A percentile compares a stretch with the other conserved stretches of the same genome.
Conservation (phyloP, 53 echinoderm and acorn worm species). For the Apostichopus leukothele region DNA sequence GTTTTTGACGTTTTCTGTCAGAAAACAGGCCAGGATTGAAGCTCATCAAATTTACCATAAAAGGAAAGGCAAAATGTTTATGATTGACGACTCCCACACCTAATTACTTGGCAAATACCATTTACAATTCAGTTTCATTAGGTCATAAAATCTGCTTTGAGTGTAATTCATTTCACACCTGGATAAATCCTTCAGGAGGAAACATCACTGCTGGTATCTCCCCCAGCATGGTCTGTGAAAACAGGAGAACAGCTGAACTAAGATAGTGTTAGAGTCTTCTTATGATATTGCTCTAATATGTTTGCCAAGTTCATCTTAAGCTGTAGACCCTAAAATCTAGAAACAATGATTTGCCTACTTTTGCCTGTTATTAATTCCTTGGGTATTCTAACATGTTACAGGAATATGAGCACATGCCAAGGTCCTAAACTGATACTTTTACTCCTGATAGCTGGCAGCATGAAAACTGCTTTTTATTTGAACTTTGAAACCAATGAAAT, state of each 20-base stretch:
- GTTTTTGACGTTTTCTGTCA: neutral
- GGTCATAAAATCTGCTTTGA: constrained; percentile 21
- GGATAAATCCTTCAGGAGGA: neutral
- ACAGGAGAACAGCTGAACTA: neutral
- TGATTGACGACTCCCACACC: neutral
- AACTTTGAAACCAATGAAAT: no score
- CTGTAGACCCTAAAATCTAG: no score
- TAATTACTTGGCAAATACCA: constrained; percentile 38
- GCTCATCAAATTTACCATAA: constrained; percentile 31
- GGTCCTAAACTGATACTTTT: no score
- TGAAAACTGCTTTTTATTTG: no score
- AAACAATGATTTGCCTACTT: no score
- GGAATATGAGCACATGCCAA: no score
- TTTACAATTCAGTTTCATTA: constrained; percentile 37
- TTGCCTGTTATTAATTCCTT: no score
- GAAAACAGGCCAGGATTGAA: neutral
- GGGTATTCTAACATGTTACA: no score
- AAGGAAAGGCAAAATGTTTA: constrained; percentile 19
- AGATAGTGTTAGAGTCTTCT: no score
- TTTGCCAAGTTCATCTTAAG: no score
- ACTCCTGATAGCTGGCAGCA: no score
- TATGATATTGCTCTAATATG: no score
- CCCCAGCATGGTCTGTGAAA: constrained; percentile 2
- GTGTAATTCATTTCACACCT: constrained; percentile 24
- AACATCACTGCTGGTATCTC: neutral